Percentiles rank a stretch among this genome's conserved stretches.
phyloP scores from a whole-genome alignment of 1,140 invertebrate species.

The Zaprionus nigranus region DNA sequence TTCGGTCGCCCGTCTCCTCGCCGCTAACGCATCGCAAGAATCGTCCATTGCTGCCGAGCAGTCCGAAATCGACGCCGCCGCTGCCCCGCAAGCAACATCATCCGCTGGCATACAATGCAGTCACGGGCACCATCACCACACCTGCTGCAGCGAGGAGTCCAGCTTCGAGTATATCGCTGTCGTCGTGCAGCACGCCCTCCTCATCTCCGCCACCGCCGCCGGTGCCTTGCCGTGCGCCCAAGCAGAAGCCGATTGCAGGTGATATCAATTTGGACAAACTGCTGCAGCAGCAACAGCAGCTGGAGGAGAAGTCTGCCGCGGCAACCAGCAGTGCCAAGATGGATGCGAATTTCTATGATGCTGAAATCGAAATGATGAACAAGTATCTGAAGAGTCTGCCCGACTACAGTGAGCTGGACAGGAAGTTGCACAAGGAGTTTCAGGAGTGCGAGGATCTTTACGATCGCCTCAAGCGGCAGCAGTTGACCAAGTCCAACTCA shows the following conservation, averaged over 20 bases:
- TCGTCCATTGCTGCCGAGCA: slow-evolving; percentile 62
- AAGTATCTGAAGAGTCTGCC: slow-evolving; percentile 84
- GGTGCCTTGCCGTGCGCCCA: slow-evolving; percentile 73
- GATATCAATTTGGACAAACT: slow-evolving; percentile 75
- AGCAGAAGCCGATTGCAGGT: slow-evolving; percentile 27
- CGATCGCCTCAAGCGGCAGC: slow-evolving; percentile 72
- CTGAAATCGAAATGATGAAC: slow-evolving; percentile 84
- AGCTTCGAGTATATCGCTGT: slow-evolving; percentile 73
- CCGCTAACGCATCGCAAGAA: slow-evolving; percentile 71
- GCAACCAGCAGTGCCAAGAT: slow-evolving; percentile 69
- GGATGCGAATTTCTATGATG: slow-evolving; percentile 82
- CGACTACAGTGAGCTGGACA: slow-evolving; percentile 82
- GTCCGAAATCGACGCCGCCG: slow-evolving; percentile 81
- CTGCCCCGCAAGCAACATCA: slow-evolving; percentile 72
- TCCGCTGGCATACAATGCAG: slow-evolving; percentile 74
- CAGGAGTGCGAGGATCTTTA: slow-evolving; percentile 83
- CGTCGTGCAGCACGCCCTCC: slow-evolving; percentile 77
- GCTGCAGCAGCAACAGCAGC: slow-evolving; percentile 73
- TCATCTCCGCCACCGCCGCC: slow-evolving; percentile 77
- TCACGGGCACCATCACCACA: slow-evolving; percentile 67
- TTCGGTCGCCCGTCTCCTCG: slow-evolving; percentile 75
- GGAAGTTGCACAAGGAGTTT: slow-evolving; percentile 81
- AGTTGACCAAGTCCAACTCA: slow-evolving; percentile 76
- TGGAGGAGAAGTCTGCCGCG: slow-evolving; percentile 72
- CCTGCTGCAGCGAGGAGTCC: slow-evolving; percentile 69